Base-by-base conservation (phyloP, 2,113 vertebrate genomes). In the Theropithecus gelada region DNA sequence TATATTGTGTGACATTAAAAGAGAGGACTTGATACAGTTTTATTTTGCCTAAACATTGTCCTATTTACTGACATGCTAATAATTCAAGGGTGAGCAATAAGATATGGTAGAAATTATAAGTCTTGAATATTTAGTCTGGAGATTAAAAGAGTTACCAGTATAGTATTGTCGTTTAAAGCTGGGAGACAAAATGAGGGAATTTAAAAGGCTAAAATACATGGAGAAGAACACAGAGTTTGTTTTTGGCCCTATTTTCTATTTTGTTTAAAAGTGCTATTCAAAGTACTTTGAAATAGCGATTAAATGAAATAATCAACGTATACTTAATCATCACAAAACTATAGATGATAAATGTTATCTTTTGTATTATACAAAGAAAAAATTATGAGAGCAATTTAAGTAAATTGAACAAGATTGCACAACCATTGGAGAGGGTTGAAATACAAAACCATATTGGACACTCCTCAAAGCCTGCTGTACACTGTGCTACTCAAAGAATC, bases 241-340 rank as follows among this genome's bases (percentile, higher is more conserved):
- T 73, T 32, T 86, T 93, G 23, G 27, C 7, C 6, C 48, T 82
- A 30, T 75, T 88, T 83, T 94, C 81, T 64, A 20, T 61, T 91
- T 61, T 88, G 75, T 94, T 93, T 94, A 18, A 66, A 89, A 81
- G 73, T 92, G 73, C 13, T 95, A 32, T 70, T 57, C 38, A 20
- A 82, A 81, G 38, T 94, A 61, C 64, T 70, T 76, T 87, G 66
- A 81, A 70, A 23, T 35, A 52, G 80, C 14, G 18, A 81, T 89
- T 79, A 80, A 81, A 94, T 94, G 89, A 94, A 59, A 79, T 89
- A 78, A 59, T 64, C 59, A 27, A 80, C 43, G 22, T 73, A 14
- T 70, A 79, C 32, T 73, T 91, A 82, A 45, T 88, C 45, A 73
- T 52, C 30, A 78, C 22, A 38, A 89, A 94, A 45, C 35, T 43